Percentiles rank a stretch among this genome's conserved stretches.
Conservation (phyloP, 2,113 vertebrate species). For the Ochotona curzoniae region DNA sequence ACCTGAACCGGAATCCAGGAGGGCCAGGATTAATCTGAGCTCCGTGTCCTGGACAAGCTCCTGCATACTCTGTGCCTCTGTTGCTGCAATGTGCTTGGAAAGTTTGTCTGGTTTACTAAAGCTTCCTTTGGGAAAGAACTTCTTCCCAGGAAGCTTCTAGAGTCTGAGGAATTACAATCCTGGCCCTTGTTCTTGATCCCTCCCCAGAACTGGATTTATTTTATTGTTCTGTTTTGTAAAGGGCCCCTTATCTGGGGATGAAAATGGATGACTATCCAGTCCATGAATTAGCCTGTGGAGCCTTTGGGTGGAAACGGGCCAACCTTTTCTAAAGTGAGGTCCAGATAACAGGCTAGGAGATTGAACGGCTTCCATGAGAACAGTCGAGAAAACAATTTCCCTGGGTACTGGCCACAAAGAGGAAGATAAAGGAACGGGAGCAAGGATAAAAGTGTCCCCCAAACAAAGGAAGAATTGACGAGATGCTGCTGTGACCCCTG, state of each 20-base stretch:
- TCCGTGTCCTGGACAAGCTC: not conserved
- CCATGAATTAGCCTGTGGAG: constrained; percentile 59
- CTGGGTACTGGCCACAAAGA: constrained; percentile 47
- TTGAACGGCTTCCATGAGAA: constrained; percentile 63
- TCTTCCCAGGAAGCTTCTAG: not conserved
- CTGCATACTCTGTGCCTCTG: not conserved
- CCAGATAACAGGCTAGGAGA: constrained; percentile 57
- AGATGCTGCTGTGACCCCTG: not conserved
- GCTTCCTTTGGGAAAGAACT: not conserved
- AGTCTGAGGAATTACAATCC: not conserved
- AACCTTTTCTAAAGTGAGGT: constrained; percentile 44
- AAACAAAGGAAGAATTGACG: constrained; percentile 69
- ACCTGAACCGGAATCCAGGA: not conserved
- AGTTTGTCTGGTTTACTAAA: not conserved
- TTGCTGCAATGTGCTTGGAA: constrained; percentile 16
- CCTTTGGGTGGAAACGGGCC: constrained; percentile 57
- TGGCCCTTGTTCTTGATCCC: not conserved
- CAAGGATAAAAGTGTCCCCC: constrained; percentile 47
- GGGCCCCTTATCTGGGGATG: constrained; percentile 30
- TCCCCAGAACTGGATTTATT: not conserved
- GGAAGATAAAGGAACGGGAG: constrained; percentile 61
- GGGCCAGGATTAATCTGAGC: not conserved
- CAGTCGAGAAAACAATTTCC: constrained; percentile 68
- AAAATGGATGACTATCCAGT: not conserved
- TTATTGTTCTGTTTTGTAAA: constrained; percentile 41